phyloP scores from a whole-genome alignment of 2,113 vertebrate species.

The Nibea albiflora region DNA sequence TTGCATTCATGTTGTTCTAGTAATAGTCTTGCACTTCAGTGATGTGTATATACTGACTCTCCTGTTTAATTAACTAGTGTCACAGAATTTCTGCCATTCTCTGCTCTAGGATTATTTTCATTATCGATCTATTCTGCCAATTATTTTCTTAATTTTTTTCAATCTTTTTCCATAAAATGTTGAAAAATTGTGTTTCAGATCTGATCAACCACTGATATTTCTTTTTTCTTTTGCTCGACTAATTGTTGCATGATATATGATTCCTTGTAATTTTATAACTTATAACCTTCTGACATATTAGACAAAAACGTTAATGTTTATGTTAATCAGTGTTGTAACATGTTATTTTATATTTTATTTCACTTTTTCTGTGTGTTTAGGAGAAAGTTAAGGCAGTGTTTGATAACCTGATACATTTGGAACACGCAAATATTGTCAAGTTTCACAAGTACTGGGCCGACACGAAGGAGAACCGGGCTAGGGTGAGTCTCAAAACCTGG shows the following conservation, averaged over 20 bases:
- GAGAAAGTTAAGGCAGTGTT: conserved; percentile 87
- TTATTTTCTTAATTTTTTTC: background rate
- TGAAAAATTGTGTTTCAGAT: too few relatives aligned
- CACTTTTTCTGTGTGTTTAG: conserved; percentile 51
- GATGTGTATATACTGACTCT: too few relatives aligned
- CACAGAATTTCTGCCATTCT: background rate
- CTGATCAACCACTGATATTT: too few relatives aligned
- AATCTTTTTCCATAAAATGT: too few relatives aligned
- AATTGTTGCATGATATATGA: too few relatives aligned
- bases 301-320: background rate
- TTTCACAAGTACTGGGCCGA: conserved; percentile 99
- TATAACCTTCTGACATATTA: background rate
- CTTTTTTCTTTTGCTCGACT: too few relatives aligned
- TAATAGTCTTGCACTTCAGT: too few relatives aligned
- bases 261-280: background rate
- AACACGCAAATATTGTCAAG: conserved; percentile 98
- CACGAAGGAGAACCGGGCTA: conserved; percentile 94
- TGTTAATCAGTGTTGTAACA: background rate
- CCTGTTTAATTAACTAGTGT: background rate
- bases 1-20: too few relatives aligned
- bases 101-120: background rate
- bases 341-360: background rate
- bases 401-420: conserved; percentile 98
- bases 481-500: conserved; percentile 83
- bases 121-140: too few relatives aligned